A percentile compares a stretch with the other conserved stretches of the same genome.
phyloP scores from a whole-genome alignment of 2,888 invertebrate genomes.

The Phengaris alcon region DNA sequence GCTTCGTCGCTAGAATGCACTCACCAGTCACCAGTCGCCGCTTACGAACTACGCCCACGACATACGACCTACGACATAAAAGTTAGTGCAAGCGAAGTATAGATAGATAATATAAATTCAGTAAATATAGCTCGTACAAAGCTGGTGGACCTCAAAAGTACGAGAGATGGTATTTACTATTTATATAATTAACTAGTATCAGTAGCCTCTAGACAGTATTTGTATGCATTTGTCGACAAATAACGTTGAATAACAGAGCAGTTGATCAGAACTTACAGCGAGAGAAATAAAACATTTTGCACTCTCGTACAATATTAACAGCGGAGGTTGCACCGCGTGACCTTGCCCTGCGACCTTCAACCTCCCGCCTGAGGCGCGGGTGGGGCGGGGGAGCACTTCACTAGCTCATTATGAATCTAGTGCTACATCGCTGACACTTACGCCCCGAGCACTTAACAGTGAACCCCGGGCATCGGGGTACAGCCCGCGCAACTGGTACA shows the following conservation, averaged over 20 bases:
- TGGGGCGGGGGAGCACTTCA: background rate
- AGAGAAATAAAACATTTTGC: background rate
- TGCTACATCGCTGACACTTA: background rate
- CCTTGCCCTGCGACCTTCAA: constrained; percentile 25
- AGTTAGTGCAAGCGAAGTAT: too few relatives aligned
- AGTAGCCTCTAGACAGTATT: too few relatives aligned
- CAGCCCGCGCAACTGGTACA: background rate
- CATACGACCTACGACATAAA: too few relatives aligned
- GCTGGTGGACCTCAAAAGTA: too few relatives aligned
- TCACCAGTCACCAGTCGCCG: background rate
- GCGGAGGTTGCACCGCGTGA: constrained; percentile 1
- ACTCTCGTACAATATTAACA: background rate
- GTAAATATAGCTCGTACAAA: too few relatives aligned
- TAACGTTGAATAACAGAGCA: background rate
- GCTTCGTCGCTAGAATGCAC: too few relatives aligned
- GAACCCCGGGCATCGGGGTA: background rate
- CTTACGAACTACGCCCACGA: too few relatives aligned
- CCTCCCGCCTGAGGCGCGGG: constrained; percentile 54
- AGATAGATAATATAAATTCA: too few relatives aligned
- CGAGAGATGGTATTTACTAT: too few relatives aligned
- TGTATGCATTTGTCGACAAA: background rate
- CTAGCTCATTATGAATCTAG: constrained; percentile 11
- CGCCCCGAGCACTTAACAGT: background rate
- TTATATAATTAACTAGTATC: too few relatives aligned
- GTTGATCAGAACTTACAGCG: background rate